phyloP scores from a whole-genome alignment of 2,797 vertebrate genomes.

The Halcyon badia region DNA sequence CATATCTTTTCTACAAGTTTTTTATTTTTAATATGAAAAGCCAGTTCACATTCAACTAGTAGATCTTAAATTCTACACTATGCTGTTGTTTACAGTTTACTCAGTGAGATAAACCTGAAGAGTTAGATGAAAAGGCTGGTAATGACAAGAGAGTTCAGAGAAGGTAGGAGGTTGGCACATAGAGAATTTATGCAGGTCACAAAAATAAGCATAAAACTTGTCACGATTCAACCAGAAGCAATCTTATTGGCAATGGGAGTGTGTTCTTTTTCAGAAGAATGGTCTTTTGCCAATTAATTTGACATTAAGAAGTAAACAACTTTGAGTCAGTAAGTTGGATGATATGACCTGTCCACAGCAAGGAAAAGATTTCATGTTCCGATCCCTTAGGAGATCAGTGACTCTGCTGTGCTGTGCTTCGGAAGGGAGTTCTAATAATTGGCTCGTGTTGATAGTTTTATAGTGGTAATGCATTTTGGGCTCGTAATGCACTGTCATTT shows the following conservation, averaged over 20 bases:
- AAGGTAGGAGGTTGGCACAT: background rate
- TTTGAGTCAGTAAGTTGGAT: background rate
- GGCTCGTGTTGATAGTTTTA: fast-evolving
- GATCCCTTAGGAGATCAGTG: background rate
- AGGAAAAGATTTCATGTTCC: background rate
- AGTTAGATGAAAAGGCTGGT: background rate
- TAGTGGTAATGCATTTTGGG: background rate
- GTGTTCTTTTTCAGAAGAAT: background rate
- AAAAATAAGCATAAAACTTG: background rate
- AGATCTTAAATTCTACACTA: fast-evolving
- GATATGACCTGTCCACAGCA: background rate
- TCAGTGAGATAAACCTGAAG: background rate
- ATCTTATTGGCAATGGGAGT: background rate
- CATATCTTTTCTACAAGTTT: background rate
- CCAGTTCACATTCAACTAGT: background rate
- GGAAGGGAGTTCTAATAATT: background rate
- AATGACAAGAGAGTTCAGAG: background rate
- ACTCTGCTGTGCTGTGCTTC: background rate
- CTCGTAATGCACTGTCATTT: background rate
- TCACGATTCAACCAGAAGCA: background rate
- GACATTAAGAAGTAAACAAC: background rate
- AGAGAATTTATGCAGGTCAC: background rate
- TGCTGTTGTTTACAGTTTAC: background rate
- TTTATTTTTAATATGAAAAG: background rate
- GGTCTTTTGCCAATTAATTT: background rate